These are phyloP conservation scores for Trachelus iudaicus DNA, from an alignment of 2,888 invertebrate species.

Conservation along the genomic window DNA sequence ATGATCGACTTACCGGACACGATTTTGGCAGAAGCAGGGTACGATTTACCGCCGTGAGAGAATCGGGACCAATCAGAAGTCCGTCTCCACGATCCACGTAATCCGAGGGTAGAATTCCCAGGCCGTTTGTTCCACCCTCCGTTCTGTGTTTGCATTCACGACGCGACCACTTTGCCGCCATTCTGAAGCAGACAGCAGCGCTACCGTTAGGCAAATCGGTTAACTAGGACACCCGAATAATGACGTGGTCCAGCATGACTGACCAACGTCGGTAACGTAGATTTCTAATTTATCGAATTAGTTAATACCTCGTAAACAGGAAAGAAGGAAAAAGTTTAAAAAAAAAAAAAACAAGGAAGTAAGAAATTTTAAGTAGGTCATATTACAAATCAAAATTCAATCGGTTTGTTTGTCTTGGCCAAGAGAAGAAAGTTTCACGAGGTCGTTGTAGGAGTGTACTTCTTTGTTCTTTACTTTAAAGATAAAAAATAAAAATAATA, in stretches of 20 bases:
- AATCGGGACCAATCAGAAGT: conserved; percentile 57
- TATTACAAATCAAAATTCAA: too few species aligned
- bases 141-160: conserved; percentile 56
- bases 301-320: background rate
- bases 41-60: conserved; percentile 48
- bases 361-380: too few species aligned
- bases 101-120: conserved; percentile 58
- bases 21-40: conserved; percentile 54
- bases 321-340: too few species aligned
- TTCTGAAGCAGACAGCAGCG: conserved; percentile 37
- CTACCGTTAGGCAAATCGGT: too few species aligned
- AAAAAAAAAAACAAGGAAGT: too few species aligned
- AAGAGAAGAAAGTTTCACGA: too few species aligned
- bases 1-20: conserved; percentile 45
- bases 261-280: background rate
- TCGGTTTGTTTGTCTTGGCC: too few species aligned
- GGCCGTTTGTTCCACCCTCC: conserved; percentile 48
- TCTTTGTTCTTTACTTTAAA: too few species aligned
- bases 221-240: too few species aligned
- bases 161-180: conserved; percentile 50
- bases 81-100: conserved; percentile 59
- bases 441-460: too few species aligned
- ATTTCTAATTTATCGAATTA: background rate
- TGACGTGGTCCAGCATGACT: too few species aligned
- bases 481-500: too few species aligned